Conservation (phyloP, 2,797 vertebrate species). For the Peromyscus eremicus region DNA sequence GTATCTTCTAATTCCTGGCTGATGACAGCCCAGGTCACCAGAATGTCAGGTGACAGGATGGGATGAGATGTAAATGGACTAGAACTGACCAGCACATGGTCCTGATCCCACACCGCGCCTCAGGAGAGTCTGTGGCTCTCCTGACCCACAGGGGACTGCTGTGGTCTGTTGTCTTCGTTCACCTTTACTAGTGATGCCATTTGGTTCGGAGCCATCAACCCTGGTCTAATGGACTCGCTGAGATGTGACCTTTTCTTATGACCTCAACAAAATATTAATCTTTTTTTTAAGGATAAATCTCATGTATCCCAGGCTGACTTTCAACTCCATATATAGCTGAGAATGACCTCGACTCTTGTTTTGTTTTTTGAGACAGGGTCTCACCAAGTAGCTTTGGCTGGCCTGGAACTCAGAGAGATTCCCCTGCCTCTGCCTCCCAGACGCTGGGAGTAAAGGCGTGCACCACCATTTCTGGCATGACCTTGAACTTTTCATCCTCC, state of each 20-base stretch:
- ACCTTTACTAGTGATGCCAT: not conserved
- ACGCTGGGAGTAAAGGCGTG: too few species aligned
- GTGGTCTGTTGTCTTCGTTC: not conserved
- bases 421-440: too few species aligned
- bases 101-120: not conserved
- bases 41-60: not conserved
- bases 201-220: not conserved
- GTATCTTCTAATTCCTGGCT: not conserved
- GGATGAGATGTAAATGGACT: not conserved
- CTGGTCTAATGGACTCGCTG: not conserved
- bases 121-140: not conserved
- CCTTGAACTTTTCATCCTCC: not conserved
- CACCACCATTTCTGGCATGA: not conserved
- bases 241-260: not conserved
- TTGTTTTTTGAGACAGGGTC: not conserved
- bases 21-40: not conserved
- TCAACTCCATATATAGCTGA: not conserved
- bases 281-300: not conserved
- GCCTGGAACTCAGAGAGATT: not conserved
- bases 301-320: not conserved
- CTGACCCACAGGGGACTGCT: too few species aligned
- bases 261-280: not conserved
- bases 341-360: not conserved
- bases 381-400: not conserved
- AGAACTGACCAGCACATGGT: fast-evolving